phyloP scores from a whole-genome alignment of 2,797 vertebrate genomes.

The Esox masquinongy region DNA sequence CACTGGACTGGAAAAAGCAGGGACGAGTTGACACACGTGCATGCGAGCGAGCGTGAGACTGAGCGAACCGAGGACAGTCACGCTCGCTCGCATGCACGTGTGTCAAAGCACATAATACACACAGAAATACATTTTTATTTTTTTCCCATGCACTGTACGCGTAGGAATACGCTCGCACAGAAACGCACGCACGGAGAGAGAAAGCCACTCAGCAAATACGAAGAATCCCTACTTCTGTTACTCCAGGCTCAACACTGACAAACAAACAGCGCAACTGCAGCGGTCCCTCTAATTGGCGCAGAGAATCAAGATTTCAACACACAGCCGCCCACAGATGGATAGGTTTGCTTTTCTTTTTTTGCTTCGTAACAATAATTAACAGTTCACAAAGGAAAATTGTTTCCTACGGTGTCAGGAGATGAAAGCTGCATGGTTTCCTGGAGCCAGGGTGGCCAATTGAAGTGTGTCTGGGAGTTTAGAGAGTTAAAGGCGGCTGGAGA shows the following conservation, averaged over 20 bases:
- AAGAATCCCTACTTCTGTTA: slow-evolving; percentile 4
- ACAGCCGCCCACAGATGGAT: slow-evolving; percentile 28
- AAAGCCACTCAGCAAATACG: not conserved
- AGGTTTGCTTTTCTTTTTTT: not conserved
- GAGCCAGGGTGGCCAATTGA: slow-evolving; percentile 53
- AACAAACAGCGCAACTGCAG: slow-evolving; percentile 12
- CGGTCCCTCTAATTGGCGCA: slow-evolving; percentile 60
- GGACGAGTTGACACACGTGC: slow-evolving; percentile 52
- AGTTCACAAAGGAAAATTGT: slow-evolving; percentile 60
- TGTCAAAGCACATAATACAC: slow-evolving; percentile 25
- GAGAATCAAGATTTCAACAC: slow-evolving; percentile 29
- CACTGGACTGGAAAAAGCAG: slow-evolving; percentile 68
- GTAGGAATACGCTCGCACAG: slow-evolving; percentile 30
- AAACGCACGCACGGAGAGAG: slow-evolving; percentile 14
- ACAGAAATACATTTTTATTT: not conserved
- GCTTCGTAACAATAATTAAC: slow-evolving; percentile 60
- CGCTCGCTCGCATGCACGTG: slow-evolving; percentile 27
- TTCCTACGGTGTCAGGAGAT: slow-evolving; percentile 61
- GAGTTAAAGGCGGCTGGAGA: slow-evolving; percentile 39
- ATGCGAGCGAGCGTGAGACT: slow-evolving; percentile 17
- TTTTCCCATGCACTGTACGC: too few relatives aligned
- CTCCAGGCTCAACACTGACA: not conserved
- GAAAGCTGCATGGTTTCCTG: slow-evolving; percentile 48
- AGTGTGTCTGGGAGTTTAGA: slow-evolving; percentile 59
- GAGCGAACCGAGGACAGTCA: slow-evolving; percentile 54